Conservation (phyloP, 2,113 vertebrate species). For the Halcyon malimbica region DNA sequence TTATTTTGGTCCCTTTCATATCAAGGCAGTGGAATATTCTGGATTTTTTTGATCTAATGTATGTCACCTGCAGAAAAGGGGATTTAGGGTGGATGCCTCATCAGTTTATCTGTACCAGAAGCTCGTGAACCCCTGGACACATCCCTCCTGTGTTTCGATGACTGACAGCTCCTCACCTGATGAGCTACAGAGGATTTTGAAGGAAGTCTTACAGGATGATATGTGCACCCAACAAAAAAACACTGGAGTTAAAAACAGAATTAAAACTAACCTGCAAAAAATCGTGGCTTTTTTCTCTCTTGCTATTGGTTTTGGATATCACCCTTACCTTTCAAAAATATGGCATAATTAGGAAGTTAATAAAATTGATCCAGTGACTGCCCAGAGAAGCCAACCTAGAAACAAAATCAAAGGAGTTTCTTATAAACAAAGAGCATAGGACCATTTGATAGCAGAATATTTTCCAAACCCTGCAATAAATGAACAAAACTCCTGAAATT, state of each 20-base stretch:
- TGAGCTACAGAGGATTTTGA: background rate
- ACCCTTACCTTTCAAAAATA: background rate
- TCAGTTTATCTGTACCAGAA: background rate
- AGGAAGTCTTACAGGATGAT: background rate
- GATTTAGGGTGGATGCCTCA: background rate
- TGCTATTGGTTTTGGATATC: background rate
- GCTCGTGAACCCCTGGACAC: background rate
- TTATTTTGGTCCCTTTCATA: background rate
- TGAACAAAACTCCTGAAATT: background rate
- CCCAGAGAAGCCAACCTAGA: background rate
- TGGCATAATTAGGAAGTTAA: background rate
- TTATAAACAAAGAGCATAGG: background rate
- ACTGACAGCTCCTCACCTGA: background rate
- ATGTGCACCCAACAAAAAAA: background rate
- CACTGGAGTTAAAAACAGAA: accelerated
- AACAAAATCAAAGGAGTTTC: background rate
- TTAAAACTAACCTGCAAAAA: background rate
- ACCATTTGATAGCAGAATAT: background rate
- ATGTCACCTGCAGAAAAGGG: background rate
- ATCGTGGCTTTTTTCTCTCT: background rate
- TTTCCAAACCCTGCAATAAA: background rate
- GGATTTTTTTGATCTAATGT: background rate
- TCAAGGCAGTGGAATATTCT: background rate
- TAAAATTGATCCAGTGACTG: background rate
- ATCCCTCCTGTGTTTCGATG: background rate